phyloP scores from a whole-genome alignment of 2,113 vertebrate genomes.

The Coreoperca whiteheadi region DNA sequence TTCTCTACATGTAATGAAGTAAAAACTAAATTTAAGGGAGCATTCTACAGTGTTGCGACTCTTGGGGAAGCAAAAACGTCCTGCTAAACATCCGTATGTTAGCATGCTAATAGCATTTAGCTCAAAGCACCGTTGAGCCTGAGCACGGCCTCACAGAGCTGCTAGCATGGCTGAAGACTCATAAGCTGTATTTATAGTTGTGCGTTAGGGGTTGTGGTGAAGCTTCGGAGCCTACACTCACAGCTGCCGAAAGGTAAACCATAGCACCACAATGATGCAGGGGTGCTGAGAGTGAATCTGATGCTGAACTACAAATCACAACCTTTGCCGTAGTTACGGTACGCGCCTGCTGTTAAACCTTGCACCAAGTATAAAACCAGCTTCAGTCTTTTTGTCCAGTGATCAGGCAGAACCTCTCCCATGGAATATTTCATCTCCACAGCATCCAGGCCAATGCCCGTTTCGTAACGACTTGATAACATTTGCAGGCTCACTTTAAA shows the following conservation, averaged over 20 bases:
- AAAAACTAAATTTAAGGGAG: too few species aligned
- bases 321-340: not conserved
- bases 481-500: slow-evolving; percentile 38
- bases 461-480: slow-evolving; percentile 33
- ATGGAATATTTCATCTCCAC: slow-evolving; percentile 24
- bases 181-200: too few species aligned
- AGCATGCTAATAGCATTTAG: not conserved
- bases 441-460: not conserved
- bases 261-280: not conserved
- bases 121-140: too few species aligned
- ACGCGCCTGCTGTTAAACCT: not conserved
- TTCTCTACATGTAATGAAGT: not conserved
- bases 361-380: slow-evolving; percentile 4
- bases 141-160: too few species aligned
- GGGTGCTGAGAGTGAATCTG: not conserved
- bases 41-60: too few species aligned
- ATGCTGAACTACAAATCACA: not conserved
- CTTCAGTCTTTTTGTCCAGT: not conserved
- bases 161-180: too few species aligned
- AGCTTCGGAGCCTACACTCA: too few species aligned
- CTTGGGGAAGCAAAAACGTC: not conserved
- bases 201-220: too few species aligned
- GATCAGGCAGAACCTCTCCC: slow-evolving; percentile 11
- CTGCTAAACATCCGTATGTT: not conserved
- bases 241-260: too few species aligned